Evolutionary conservation across 2,797 vertebrate genomes (phyloP).

Genomic region (Jordanella pulchra): DNA sequence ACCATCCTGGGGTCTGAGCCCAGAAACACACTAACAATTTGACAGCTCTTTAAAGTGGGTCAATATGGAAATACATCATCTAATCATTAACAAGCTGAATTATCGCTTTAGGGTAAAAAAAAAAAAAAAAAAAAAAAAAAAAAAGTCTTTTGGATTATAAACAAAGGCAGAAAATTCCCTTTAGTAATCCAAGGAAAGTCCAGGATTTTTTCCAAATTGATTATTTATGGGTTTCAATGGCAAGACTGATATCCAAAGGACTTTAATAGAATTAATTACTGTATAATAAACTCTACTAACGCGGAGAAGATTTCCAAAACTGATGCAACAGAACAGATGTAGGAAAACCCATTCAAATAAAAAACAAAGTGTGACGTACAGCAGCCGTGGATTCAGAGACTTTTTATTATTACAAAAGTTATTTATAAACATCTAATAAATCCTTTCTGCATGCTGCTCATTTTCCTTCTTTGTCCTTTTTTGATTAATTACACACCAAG

Average conservation of each 20-base stretch:
- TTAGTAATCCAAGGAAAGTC: conserved; percentile 42
- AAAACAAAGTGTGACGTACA: conserved; percentile 7
- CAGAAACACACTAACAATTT: conserved; percentile 9
- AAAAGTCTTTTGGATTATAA: conserved; percentile 20
- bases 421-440: conserved; percentile 1
- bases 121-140: background rate
- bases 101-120: conserved; percentile 16
- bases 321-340: background rate
- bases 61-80: conserved; percentile 27
- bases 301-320: conserved; percentile 16
- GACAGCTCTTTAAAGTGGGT: conserved; percentile 43
- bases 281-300: conserved; percentile 20
- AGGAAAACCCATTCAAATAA: background rate
- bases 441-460: too few species aligned
- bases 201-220: conserved; percentile 44
- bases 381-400: conserved; percentile 2
- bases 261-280: conserved; percentile 13
- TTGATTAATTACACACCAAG: background rate
- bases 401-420: conserved; percentile 5
- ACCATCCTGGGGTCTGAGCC: conserved; percentile 10
- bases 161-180: conserved; percentile 25
- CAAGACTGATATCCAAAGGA: conserved; percentile 39
- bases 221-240: background rate
- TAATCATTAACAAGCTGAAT: conserved; percentile 16
- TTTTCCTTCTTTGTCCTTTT: too few species aligned